Percentiles rank a stretch among this genome's conserved stretches.
Evolutionary conservation across 2,113 vertebrate genomes (phyloP).

Genomic region (Eleginops maclovinus): DNA sequence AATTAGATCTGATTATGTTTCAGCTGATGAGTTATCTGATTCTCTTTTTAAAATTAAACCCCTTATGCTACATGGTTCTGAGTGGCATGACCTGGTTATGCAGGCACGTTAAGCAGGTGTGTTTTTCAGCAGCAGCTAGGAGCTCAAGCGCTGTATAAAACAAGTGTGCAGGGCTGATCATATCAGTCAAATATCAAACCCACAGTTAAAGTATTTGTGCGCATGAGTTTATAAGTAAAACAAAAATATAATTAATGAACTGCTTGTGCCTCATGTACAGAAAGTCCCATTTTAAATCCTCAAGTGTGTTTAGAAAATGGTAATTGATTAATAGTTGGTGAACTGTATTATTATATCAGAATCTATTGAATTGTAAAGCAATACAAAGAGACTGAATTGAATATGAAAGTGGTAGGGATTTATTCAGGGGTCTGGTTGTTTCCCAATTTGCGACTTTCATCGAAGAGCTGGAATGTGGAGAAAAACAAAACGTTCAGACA

Average conservation of each 20-base stretch:
- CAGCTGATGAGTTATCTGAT: not conserved
- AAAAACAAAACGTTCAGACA: not conserved
- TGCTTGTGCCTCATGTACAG: not conserved
- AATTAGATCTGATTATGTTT: not conserved
- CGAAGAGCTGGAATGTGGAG: not conserved
- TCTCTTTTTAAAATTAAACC: not conserved
- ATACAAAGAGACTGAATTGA: not conserved
- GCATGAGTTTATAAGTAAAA: not conserved
- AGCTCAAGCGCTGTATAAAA: too few species aligned
- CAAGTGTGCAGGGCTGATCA: too few species aligned
- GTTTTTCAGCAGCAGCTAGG: too few species aligned
- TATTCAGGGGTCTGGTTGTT: not conserved
- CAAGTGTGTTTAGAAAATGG: not conserved
- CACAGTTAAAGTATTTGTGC: not conserved
- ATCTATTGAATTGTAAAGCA: not conserved
- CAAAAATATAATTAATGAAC: not conserved
- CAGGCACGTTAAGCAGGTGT: too few species aligned
- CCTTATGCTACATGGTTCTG: not conserved
- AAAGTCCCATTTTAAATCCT: not conserved
- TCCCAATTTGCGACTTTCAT: not conserved
- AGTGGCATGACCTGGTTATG: not conserved
- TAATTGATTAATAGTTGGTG: not conserved
- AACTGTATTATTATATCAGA: too few species aligned
- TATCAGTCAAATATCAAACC: too few species aligned
- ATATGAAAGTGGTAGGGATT: too few species aligned